phyloP scores from a whole-genome alignment of 2,888 invertebrate genomes.

The Plusia festucae region DNA sequence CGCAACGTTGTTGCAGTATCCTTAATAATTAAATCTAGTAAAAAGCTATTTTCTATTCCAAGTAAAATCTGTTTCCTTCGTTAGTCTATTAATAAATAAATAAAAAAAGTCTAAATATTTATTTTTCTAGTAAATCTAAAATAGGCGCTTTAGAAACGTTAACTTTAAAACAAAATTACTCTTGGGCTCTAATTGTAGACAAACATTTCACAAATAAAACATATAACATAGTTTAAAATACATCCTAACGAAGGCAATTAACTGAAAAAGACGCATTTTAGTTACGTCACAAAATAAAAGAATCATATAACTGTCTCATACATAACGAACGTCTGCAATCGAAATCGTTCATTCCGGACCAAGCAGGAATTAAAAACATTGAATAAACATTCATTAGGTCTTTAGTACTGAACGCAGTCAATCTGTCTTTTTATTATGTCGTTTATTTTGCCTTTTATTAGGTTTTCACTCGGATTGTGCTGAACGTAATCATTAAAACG shows the following conservation, averaged over 20 bases:
- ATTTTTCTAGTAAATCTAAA: too few relatives aligned
- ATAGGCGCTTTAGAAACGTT: too few relatives aligned
- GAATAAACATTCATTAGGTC: conserved; percentile 56
- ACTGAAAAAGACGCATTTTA: background rate
- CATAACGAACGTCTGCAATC: background rate
- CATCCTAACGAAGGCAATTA: background rate
- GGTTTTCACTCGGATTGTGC: conserved; percentile 55
- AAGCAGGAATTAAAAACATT: conserved; percentile 47
- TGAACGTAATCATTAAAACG: conserved; percentile 70
- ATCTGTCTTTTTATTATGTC: conserved; percentile 60
- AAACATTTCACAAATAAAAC: too few relatives aligned
- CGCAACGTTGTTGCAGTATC: conserved; percentile 43
- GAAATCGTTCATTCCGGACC: conserved; percentile 27
- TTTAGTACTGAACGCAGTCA: conserved; percentile 54
- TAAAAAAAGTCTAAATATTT: too few relatives aligned
- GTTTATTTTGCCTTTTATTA: conserved; percentile 63
- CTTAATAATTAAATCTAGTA: conserved; percentile 32
- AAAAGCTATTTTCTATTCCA: conserved; percentile 12
- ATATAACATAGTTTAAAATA: background rate
- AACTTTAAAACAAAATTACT: too few relatives aligned
- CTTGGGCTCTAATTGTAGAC: too few relatives aligned
- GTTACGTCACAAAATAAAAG: background rate
- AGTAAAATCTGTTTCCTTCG: conserved; percentile 9
- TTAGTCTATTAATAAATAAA: background rate
- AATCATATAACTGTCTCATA: background rate